Conservation (phyloP, 1,140 invertebrate genomes). For the Homarus americanus region DNA sequence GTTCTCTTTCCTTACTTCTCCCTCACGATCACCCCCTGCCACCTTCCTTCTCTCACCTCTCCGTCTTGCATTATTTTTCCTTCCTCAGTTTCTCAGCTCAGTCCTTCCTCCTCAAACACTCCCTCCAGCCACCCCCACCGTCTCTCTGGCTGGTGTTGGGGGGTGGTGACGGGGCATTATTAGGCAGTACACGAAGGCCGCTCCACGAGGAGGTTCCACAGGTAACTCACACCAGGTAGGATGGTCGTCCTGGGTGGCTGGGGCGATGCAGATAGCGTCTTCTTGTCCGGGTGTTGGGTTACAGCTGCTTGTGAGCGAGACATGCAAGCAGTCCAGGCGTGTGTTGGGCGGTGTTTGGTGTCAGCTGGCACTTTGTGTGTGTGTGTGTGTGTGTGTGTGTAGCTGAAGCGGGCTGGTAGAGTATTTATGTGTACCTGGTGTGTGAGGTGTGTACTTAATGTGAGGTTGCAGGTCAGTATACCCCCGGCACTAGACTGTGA, state of each 20-base stretch:
- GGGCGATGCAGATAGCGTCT: background rate
- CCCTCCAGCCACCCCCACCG: too few species aligned
- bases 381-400: background rate
- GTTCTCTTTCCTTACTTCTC: background rate
- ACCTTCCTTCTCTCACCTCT: background rate
- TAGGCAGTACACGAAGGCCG: background rate
- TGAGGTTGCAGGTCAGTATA: too few species aligned
- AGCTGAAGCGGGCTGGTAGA: too few species aligned
- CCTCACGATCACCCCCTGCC: background rate
- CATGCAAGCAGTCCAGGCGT: background rate
- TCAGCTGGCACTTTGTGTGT: background rate
- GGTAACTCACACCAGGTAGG: background rate
- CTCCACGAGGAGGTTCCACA: background rate
- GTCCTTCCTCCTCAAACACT: too few species aligned
- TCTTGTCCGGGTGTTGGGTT: background rate
- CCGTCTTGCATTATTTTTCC: background rate
- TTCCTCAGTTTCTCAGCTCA: too few species aligned
- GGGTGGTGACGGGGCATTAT: background rate
- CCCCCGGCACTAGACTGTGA: too few species aligned
- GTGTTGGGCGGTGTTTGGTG: background rate
- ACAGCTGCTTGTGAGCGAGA: background rate
- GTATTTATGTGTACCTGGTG: too few species aligned
- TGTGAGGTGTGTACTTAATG: too few species aligned
- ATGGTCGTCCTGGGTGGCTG: background rate
- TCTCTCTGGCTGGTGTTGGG: background rate